Conservation (phyloP, 2,113 vertebrate genomes). For the Rhea pennata region DNA sequence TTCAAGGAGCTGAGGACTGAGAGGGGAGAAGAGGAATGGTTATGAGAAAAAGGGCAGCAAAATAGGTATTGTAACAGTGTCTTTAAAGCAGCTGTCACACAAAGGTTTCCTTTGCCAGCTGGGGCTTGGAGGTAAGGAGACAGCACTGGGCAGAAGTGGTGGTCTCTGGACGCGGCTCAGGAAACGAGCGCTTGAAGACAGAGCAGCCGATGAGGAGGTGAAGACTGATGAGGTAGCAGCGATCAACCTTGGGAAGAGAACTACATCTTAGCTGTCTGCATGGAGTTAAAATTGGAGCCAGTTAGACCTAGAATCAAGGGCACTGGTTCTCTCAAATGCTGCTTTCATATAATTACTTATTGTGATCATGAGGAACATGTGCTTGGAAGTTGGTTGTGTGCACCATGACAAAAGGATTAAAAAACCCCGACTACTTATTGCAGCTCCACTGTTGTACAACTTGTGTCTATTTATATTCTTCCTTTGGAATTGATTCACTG, state of each 20-base stretch:
- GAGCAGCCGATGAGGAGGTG: not conserved
- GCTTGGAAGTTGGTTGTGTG: not conserved
- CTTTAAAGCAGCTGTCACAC: not conserved
- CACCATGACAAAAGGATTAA: not conserved
- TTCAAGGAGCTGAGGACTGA: not conserved
- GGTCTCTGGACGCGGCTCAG: not conserved
- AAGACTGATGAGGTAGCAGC: not conserved
- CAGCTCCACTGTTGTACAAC: not conserved
- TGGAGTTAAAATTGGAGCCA: not conserved
- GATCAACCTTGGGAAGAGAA: not conserved
- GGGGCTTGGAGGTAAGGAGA: not conserved
- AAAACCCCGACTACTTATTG: not conserved
- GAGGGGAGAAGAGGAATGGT: not conserved
- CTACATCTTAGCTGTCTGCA: not conserved
- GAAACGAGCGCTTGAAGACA: not conserved
- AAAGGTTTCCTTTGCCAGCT: not conserved
- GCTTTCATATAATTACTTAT: not conserved
- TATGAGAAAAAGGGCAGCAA: not conserved
- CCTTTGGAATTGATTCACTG: not conserved
- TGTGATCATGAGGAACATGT: not conserved
- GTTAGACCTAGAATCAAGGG: not conserved
- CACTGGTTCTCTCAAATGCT: not conserved
- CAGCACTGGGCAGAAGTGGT: fast-evolving
- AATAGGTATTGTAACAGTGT: not conserved
- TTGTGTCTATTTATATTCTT: not conserved